phyloP scores from a whole-genome alignment of 2,797 vertebrate species.

The Brotula barbata region DNA sequence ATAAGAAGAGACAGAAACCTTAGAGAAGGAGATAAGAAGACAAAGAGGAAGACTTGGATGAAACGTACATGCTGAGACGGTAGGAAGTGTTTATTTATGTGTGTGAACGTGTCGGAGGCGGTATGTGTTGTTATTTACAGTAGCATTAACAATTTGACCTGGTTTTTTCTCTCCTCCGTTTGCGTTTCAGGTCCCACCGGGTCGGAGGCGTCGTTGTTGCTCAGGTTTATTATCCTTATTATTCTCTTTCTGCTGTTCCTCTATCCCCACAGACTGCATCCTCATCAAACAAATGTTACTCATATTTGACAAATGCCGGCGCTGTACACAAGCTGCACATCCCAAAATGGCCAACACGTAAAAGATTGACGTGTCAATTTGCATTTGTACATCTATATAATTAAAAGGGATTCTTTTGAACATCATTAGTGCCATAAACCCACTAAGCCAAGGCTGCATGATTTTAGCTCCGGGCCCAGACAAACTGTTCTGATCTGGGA shows the following conservation, averaged over 20 bases:
- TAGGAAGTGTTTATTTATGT: slow-evolving; percentile 33
- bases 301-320: slow-evolving; percentile 35
- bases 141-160: slow-evolving; percentile 65
- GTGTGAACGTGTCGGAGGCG: slow-evolving; percentile 26
- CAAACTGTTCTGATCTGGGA: too few relatives aligned
- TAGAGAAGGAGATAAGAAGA: slow-evolving; percentile 34
- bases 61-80: slow-evolving; percentile 21
- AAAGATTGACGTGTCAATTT: too few relatives aligned
- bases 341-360: background rate
- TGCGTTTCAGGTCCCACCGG: slow-evolving; percentile 38
- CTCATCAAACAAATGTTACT: slow-evolving; percentile 38
- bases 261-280: slow-evolving; percentile 19
- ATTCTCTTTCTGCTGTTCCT: slow-evolving; percentile 42
- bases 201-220: slow-evolving; percentile 39
- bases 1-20: slow-evolving; percentile 34
- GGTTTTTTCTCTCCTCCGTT: slow-evolving; percentile 51
- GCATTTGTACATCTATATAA: too few relatives aligned
- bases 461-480: too few relatives aligned
- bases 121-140: slow-evolving; percentile 63
- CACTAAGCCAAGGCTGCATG: too few relatives aligned
- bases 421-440: too few relatives aligned
- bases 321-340: slow-evolving; percentile 21
- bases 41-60: slow-evolving; percentile 32
- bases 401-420: too few relatives aligned
- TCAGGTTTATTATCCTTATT: slow-evolving; percentile 60